A percentile compares a stretch with the other conserved stretches of the same genome.
These are phyloP conservation scores for Agrochola lota DNA, from an alignment of 2,888 invertebrate genomes.

Conservation along the genomic window DNA sequence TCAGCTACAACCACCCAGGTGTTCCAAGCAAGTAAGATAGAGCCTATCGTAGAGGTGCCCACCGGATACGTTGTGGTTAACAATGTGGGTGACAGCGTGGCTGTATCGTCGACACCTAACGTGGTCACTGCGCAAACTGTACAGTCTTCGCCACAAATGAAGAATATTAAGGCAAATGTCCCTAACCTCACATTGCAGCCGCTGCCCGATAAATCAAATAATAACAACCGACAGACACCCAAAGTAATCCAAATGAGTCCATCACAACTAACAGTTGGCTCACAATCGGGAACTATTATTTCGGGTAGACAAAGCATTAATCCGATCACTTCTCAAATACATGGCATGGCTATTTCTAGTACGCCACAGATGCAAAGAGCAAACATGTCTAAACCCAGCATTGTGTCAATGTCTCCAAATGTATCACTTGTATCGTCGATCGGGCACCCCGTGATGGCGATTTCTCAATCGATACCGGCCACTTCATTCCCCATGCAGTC, in stretches of 20 bases:
- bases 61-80: conserved; percentile 93
- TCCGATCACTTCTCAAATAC: conserved; percentile 88
- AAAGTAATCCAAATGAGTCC: conserved; percentile 88
- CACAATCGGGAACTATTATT: conserved; percentile 80
- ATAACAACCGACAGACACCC: conserved; percentile 82
- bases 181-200: conserved; percentile 89
- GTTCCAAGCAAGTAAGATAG: conserved; percentile 96
- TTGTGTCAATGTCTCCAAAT: conserved; percentile 85
- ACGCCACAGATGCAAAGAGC: conserved; percentile 82
- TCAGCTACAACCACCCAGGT: conserved; percentile 96
- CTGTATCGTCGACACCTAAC: conserved; percentile 83
- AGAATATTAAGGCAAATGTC: conserved; percentile 83
- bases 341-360: conserved; percentile 84
- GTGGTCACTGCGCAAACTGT: conserved; percentile 85
- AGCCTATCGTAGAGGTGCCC: conserved; percentile 94
- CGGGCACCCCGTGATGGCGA: conserved; percentile 88
- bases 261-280: conserved; percentile 76
- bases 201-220: conserved; percentile 82
- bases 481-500: conserved; percentile 86
- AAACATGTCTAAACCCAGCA: conserved; percentile 80
- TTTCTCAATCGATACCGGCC: conserved; percentile 85
- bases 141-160: conserved; percentile 85
- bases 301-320: conserved; percentile 85
- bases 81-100: conserved; percentile 90
- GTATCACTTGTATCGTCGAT: conserved; percentile 87